Conservation (phyloP, 1,140 invertebrate species). For the Lepidurus packardi region DNA sequence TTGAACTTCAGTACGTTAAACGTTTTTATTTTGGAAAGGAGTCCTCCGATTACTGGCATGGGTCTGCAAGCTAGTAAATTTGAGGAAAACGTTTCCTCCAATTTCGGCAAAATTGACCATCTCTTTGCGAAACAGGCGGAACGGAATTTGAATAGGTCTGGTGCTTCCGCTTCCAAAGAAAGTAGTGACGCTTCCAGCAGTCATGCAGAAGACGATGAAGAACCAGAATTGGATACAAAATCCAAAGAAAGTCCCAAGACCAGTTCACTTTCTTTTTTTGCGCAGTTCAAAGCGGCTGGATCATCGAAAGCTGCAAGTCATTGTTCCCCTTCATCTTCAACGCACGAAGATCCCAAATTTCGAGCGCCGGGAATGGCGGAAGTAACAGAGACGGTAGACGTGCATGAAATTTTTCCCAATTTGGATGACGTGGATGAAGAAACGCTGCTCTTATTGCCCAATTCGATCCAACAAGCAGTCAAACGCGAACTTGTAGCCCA, state of each 20-base stretch:
- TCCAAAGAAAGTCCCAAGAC: constrained; percentile 24
- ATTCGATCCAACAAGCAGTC: constrained; percentile 43
- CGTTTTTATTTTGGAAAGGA: constrained; percentile 33
- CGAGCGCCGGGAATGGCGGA: neutral
- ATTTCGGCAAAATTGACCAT: constrained; percentile 40
- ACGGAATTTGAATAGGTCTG: neutral
- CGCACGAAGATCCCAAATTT: neutral
- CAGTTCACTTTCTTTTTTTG: neutral
- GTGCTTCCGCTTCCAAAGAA: neutral
- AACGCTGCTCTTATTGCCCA: constrained; percentile 45
- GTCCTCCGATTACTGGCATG: constrained; percentile 58
- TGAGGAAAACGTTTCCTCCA: constrained; percentile 53
- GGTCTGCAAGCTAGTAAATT: constrained; percentile 75
- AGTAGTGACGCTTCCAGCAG: neutral
- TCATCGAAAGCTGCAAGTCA: neutral
- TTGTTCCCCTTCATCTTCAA: neutral
- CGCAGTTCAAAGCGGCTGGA: neutral
- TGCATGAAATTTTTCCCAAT: constrained; percentile 50
- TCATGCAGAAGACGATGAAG: constrained; percentile 16
- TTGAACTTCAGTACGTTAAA: constrained; percentile 16
- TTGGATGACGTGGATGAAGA: constrained; percentile 46
- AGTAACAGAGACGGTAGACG: constrained; percentile 36
- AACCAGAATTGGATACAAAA: neutral
- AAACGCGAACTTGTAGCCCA: constrained; percentile 32
- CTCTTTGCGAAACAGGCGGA: constrained; percentile 39